These are phyloP conservation scores for Meta bourneti DNA, from an alignment of 2,888 invertebrate species.

Conservation along the genomic window DNA sequence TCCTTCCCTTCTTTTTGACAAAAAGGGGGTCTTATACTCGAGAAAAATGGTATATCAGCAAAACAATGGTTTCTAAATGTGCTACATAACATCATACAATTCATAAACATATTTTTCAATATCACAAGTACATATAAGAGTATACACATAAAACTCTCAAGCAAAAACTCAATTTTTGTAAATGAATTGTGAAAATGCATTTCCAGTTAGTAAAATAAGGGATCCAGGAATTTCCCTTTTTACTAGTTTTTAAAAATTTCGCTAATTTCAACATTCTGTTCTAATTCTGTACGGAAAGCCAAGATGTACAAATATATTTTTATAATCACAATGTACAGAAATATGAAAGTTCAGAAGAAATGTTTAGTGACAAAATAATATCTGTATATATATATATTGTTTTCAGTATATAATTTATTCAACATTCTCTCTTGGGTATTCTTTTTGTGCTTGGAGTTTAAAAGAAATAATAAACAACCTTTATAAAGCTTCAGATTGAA, in stretches of 20 bases:
- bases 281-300: slow-evolving; percentile 26
- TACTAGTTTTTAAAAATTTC: not conserved
- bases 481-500: not conserved
- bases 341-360: slow-evolving; percentile 48
- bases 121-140: too few relatives aligned
- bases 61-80: too few relatives aligned
- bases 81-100: too few relatives aligned
- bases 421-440: not conserved
- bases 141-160: too few relatives aligned
- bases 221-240: too few relatives aligned
- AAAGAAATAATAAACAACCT: not conserved
- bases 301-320: slow-evolving; percentile 52
- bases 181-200: too few relatives aligned
- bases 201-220: too few relatives aligned
- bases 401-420: slow-evolving; percentile 9
- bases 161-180: too few relatives aligned
- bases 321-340: slow-evolving; percentile 25
- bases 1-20: too few relatives aligned
- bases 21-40: too few relatives aligned
- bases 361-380: slow-evolving; percentile 38
- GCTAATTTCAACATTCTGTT: slow-evolving; percentile 19
- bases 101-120: too few relatives aligned
- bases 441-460: slow-evolving; percentile 11
- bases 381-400: not conserved
- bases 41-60: too few relatives aligned